phyloP scores from a whole-genome alignment of 2,113 vertebrate genomes.

The Eleginops maclovinus region DNA sequence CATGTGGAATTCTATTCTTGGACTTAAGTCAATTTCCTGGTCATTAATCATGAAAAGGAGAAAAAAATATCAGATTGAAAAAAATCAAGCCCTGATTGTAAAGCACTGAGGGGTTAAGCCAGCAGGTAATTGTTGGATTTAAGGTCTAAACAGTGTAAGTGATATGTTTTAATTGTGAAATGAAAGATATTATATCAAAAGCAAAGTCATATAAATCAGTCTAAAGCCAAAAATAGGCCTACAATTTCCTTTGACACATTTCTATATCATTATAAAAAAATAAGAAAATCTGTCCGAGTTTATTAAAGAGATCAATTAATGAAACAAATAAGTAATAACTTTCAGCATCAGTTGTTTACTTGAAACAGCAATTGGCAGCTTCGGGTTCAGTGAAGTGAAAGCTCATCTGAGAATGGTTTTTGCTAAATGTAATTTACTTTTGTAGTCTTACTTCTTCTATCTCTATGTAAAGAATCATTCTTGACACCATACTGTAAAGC shows the following conservation, averaged over 20 bases:
- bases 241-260: background rate
- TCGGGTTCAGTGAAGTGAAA: background rate
- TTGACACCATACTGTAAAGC: conserved; percentile 9
- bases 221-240: background rate
- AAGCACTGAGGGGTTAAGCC: background rate
- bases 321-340: no score
- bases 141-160: background rate
- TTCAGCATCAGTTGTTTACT: no score
- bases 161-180: background rate
- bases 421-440: background rate
- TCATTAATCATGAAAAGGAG: conserved; percentile 3
- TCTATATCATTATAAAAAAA: background rate
- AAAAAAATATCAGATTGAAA: background rate
- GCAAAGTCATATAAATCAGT: background rate
- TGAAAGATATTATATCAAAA: no score
- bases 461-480: background rate
- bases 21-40: conserved; percentile 7
- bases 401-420: background rate
- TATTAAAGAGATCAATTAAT: no score
- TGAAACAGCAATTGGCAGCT: no score
- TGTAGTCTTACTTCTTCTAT: background rate
- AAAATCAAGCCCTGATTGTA: background rate
- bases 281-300: background rate
- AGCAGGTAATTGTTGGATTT: background rate
- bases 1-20: background rate